Percentiles rank a stretch among this genome's conserved stretches.
These are phyloP conservation scores for Myanophis thanlyinensis DNA, from an alignment of 2,113 vertebrate genomes.

Conservation along the genomic window DNA sequence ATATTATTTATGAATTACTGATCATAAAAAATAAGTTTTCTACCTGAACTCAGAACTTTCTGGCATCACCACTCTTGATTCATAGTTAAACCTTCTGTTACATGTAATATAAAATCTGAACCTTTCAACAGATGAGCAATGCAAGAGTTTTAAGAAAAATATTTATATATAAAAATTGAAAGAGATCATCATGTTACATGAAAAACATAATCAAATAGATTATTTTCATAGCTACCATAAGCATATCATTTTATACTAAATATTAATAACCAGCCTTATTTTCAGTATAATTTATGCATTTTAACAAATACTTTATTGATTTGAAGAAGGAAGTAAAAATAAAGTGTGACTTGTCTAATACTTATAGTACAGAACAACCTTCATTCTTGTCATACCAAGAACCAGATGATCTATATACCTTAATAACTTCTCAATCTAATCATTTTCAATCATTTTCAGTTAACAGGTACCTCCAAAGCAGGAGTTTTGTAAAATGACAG, in stretches of 20 bases:
- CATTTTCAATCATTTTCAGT: not conserved
- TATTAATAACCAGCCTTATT: not conserved
- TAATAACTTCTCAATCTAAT: not conserved
- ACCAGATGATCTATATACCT: not conserved
- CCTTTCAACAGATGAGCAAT: not conserved
- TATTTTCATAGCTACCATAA: not conserved
- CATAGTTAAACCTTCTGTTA: not conserved
- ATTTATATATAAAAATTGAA: not conserved
- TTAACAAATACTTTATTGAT: not conserved
- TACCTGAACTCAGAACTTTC: not conserved
- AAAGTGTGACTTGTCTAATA: not conserved
- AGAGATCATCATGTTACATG: not conserved
- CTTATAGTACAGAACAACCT: not conserved
- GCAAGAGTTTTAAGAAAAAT: not conserved
- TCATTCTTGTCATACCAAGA: not conserved
- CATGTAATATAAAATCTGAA: not conserved
- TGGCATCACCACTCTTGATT: not conserved
- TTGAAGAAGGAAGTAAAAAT: not conserved
- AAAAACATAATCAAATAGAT: not conserved
- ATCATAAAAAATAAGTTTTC: not conserved
- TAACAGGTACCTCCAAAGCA: not conserved
- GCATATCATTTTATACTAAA: not conserved
- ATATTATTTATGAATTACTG: not conserved
- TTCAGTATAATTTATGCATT: not conserved
- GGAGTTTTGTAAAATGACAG: not conserved